phyloP scores from a whole-genome alignment of 1,140 invertebrate species.

The Zaprionus taronus region DNA sequence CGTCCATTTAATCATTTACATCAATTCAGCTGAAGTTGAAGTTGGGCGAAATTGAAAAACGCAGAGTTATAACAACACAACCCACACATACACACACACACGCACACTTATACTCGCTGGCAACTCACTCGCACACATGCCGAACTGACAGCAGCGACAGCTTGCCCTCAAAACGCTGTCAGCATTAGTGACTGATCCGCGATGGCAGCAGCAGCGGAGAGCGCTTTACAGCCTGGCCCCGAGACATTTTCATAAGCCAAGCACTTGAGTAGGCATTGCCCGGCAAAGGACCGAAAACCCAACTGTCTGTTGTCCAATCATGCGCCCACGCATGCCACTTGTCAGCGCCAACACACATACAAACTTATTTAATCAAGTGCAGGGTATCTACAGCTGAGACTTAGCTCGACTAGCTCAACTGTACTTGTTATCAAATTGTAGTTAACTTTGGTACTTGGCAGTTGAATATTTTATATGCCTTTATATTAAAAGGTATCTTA shows the following conservation, averaged over 20 bases:
- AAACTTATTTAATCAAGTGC: not conserved
- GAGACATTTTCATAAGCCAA: slow-evolving; percentile 68
- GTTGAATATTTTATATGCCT: not conserved
- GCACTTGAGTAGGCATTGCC: slow-evolving; percentile 55
- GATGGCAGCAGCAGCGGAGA: slow-evolving; percentile 21
- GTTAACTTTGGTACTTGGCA: not conserved
- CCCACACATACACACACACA: not conserved
- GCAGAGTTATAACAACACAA: slow-evolving; percentile 6
- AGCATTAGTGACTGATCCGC: slow-evolving; percentile 78
- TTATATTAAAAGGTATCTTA: too few relatives aligned
- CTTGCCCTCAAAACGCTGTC: slow-evolving; percentile 72
- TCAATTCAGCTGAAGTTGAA: slow-evolving; percentile 31
- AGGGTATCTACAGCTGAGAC: not conserved
- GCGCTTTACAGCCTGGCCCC: slow-evolving; percentile 7
- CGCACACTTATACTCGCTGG: not conserved
- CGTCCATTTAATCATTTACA: slow-evolving; percentile 20
- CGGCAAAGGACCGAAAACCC: not conserved
- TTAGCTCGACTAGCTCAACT: not conserved
- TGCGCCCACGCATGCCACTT: slow-evolving; percentile 66
- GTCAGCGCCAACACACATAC: slow-evolving; percentile 44
- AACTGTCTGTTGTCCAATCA: slow-evolving; percentile 50
- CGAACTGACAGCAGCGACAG: slow-evolving; percentile 67
- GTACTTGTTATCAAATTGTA: not conserved
- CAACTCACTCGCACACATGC: slow-evolving; percentile 31
- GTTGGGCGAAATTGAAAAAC: slow-evolving; percentile 71